Conservation (phyloP, 2,888 invertebrate species). For the Hirtodrosophila trivittata region DNA sequence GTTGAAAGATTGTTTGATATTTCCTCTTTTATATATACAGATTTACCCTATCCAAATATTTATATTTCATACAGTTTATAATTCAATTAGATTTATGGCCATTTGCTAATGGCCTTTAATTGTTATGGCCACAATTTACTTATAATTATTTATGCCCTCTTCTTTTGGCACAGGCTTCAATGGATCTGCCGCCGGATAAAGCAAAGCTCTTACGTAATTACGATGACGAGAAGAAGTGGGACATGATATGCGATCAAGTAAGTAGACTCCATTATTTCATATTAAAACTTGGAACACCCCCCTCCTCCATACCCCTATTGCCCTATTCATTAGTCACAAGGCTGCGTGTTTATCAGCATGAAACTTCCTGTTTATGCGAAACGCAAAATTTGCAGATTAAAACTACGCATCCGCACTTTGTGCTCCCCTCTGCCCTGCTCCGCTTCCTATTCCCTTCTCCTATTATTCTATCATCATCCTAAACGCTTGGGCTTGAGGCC, state of each 20-base stretch:
- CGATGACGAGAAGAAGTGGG: slow-evolving; percentile 99
- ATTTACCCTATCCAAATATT: too few species aligned
- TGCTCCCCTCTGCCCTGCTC: neutral
- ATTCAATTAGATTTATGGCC: slow-evolving; percentile 11
- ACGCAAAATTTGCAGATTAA: slow-evolving; percentile 49
- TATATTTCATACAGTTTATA: neutral
- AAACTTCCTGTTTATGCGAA: slow-evolving; percentile 57
- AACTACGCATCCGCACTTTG: slow-evolving; percentile 18
- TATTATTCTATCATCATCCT: neutral
- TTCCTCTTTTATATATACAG: too few species aligned
- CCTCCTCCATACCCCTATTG: neutral
- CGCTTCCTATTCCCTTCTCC: neutral
- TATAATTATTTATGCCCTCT: slow-evolving; percentile 20
- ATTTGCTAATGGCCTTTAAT: slow-evolving; percentile 39
- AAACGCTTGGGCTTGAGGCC: slow-evolving; percentile 17
- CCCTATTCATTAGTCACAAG: neutral
- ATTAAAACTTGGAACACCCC: slow-evolving; percentile 1
- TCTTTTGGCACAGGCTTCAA: slow-evolving; percentile 92
- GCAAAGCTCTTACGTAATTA: slow-evolving; percentile 97
- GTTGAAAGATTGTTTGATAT: too few species aligned
- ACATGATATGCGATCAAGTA: slow-evolving; percentile 99
- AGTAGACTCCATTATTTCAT: slow-evolving; percentile 71
- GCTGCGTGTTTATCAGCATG: slow-evolving; percentile 42
- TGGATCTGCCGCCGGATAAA: slow-evolving; percentile 99
- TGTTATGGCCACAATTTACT: slow-evolving; percentile 34